Base-by-base conservation (phyloP, 2,797 vertebrate genomes). In the Siniperca obscura region DNA sequence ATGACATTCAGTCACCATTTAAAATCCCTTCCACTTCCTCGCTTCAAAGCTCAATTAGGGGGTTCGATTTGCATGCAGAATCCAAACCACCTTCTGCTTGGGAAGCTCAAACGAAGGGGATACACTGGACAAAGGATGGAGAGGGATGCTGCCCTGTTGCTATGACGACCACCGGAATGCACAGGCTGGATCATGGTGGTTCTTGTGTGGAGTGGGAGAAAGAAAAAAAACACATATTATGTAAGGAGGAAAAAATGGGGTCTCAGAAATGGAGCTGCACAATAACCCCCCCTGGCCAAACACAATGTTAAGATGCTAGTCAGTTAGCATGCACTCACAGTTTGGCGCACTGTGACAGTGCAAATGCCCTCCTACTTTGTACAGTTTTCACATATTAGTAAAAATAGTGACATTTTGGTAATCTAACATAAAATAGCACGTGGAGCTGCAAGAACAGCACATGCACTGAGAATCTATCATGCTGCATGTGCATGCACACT, bases 61-160 rank as follows among this genome's bases (percentile, higher is more conserved):
- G 57, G 64, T 75, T 72, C 53, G 17, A 89, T 90, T 91, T 89
- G 86, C 88, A 92, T 89, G 82, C 91, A 82, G 78, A 81, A 90
- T 87, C 80, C 79, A 76, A 86, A 84, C 77, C 82, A 60, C 82
- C 79, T 57, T 86, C 87, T 60, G 86, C 89, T 85, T 91, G 88
- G 84, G 87, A 94, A 89, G 90, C 88, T 82, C 76, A 65, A 88
- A 80, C 53, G 80, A 82, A 40, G 70, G 87, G 89, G 81, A 90
- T 76, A 89, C 86, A 85, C 86, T 85, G 89, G 90, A 94, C 92
- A 94, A 95, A 90, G 90, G 90, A 92, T 89, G 83, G 83, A 90
- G 80, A 84, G 77, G 87, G 92, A 95, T 94, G 95, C 93, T 93
- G 93, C 88, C 85, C 85, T 89, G 95, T 96, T 95, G 90, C 95